A percentile compares a stretch with the other conserved stretches of the same genome.
Conservation (phyloP, 2,797 vertebrate genomes). For the Emydoidea blandingii region DNA sequence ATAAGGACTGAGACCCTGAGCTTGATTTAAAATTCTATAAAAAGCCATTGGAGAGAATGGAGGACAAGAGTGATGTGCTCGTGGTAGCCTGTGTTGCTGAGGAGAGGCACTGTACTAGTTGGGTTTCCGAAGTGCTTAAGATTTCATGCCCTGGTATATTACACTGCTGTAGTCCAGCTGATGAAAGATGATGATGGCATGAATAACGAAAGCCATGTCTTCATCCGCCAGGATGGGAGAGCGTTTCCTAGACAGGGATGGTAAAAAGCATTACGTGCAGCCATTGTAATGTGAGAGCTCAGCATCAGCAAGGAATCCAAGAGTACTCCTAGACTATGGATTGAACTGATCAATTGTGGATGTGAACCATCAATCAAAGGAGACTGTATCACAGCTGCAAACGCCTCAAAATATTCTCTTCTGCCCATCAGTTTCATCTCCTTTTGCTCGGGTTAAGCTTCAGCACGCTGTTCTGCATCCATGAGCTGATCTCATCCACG, state of each 20-base stretch:
- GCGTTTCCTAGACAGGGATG: no score
- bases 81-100: background rate
- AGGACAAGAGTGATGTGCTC: background rate
- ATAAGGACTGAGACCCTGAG: background rate
- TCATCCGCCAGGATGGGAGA: no score
- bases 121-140: background rate
- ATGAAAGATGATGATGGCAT: background rate
- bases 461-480: background rate
- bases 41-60: background rate
- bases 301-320: background rate
- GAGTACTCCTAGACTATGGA: background rate
- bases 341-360: background rate
- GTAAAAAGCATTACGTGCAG: background rate
- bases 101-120: background rate
- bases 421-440: background rate
- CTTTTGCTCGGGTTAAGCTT: background rate
- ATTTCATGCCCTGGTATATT: background rate
- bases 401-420: background rate
- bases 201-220: background rate
- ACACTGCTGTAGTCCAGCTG: background rate
- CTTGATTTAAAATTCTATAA: background rate
- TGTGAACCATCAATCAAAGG: background rate
- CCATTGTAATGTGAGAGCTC: background rate
- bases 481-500: background rate
- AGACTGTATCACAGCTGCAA: background rate